Conservation (phyloP, 2,888 invertebrate genomes). For the Sthenelais limicola region DNA sequence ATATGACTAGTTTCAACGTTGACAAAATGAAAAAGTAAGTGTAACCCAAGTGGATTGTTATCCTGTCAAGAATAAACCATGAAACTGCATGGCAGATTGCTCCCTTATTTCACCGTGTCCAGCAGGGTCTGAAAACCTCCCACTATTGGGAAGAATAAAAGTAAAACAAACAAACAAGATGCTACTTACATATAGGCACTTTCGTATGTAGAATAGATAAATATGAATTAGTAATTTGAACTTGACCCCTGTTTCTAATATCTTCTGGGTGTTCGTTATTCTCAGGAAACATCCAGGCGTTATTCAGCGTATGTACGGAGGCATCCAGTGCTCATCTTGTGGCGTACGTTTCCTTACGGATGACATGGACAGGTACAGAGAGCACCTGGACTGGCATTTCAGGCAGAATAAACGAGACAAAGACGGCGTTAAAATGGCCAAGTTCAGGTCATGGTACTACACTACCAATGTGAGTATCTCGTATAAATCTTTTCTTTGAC, state of each 20-base stretch:
- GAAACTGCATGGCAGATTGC: too few species aligned
- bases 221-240: neutral
- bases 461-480: constrained; percentile 75
- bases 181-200: neutral
- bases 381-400: constrained; percentile 99
- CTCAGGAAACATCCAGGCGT: constrained; percentile 82
- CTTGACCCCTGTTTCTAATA: neutral
- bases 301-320: constrained; percentile 80
- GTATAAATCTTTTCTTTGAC: too few species aligned
- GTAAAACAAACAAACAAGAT: too few species aligned
- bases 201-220: too few species aligned
- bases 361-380: constrained; percentile 82
- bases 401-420: constrained; percentile 89
- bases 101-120: too few species aligned
- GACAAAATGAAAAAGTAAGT: constrained; percentile 64
- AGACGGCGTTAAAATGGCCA: constrained; percentile 84
- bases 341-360: constrained; percentile 94
- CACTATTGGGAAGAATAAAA: too few species aligned
- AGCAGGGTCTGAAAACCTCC: too few species aligned
- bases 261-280: constrained; percentile 47
- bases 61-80: too few species aligned
- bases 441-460: constrained; percentile 92
- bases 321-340: constrained; percentile 97
- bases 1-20: constrained; percentile 61
- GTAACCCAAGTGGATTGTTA: too few species aligned